Conservation (phyloP, 2,888 invertebrate genomes). For the Apamea sordens region DNA sequence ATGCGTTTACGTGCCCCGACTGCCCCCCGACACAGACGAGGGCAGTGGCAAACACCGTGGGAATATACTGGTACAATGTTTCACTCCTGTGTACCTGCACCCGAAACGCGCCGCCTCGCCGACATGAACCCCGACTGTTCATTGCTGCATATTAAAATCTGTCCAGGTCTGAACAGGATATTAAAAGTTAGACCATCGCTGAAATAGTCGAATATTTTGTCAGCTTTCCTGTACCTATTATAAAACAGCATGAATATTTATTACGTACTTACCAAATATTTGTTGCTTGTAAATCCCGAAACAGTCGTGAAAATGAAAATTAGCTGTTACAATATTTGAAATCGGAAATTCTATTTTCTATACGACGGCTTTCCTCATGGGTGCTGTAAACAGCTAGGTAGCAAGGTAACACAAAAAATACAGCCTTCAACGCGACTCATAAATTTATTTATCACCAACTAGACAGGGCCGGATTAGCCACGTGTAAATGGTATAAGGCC, state of each 20-base stretch:
- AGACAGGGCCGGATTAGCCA: background rate
- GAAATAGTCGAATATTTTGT: constrained; percentile 35
- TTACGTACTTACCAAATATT: constrained; percentile 51
- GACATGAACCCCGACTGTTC: background rate
- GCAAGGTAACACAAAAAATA: constrained; percentile 17
- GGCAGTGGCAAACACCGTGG: constrained; percentile 46
- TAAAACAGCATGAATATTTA: constrained; percentile 49
- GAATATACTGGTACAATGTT: constrained; percentile 46
- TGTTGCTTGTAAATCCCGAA: constrained; percentile 44
- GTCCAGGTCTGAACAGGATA: constrained; percentile 25
- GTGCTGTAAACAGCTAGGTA: constrained; percentile 37
- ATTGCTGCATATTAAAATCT: constrained; percentile 30
- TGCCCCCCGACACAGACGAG: constrained; percentile 44
- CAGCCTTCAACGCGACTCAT: constrained; percentile 18
- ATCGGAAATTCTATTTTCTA: constrained; percentile 56
- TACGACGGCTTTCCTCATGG: constrained; percentile 42
- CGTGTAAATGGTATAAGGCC: background rate
- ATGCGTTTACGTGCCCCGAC: constrained; percentile 64
- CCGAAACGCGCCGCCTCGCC: background rate
- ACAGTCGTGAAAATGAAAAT: constrained; percentile 58
- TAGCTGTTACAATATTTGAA: constrained; percentile 56
- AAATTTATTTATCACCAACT: constrained; percentile 1
- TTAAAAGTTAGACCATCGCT: constrained; percentile 20
- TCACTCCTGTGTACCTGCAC: constrained; percentile 13
- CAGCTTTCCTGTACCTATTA: constrained; percentile 23